phyloP scores from a whole-genome alignment of 2,888 invertebrate species.

The Meghimatium bilineatum region DNA sequence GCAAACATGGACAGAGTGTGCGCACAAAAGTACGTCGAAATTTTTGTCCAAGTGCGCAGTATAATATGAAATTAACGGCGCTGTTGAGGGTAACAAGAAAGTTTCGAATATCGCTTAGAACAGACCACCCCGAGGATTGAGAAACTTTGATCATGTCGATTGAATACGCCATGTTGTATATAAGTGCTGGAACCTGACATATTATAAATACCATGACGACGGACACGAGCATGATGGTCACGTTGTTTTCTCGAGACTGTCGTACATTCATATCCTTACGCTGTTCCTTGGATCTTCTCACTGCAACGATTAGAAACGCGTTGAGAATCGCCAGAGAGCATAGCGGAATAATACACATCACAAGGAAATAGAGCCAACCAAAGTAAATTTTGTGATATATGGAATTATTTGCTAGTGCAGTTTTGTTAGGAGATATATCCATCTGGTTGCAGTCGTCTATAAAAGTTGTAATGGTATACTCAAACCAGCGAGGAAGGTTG shows the following conservation, averaged over 20 bases:
- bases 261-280: conserved; percentile 91
- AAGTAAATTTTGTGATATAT: conserved; percentile 89
- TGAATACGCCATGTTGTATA: conserved; percentile 84
- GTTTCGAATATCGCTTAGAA: conserved; percentile 80
- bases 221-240: conserved; percentile 95
- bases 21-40: conserved; percentile 81
- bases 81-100: conserved; percentile 97
- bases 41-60: conserved; percentile 98
- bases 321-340: conserved; percentile 91
- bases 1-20: conserved; percentile 68
- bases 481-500: conserved; percentile 85
- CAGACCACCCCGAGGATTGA: conserved; percentile 80
- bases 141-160: conserved; percentile 80
- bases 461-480: conserved; percentile 79
- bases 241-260: conserved; percentile 91
- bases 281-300: conserved; percentile 91
- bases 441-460: conserved; percentile 48
- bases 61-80: conserved; percentile 97
- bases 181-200: conserved; percentile 85
- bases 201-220: conserved; percentile 96
- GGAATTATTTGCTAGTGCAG: conserved; percentile 83
- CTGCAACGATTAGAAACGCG: conserved; percentile 87
- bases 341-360: conserved; percentile 96
- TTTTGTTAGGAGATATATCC: conserved; percentile 78
- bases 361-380: conserved; percentile 94